phyloP scores from a whole-genome alignment of 2,797 vertebrate genomes.

The Acanthurus lineatus region DNA sequence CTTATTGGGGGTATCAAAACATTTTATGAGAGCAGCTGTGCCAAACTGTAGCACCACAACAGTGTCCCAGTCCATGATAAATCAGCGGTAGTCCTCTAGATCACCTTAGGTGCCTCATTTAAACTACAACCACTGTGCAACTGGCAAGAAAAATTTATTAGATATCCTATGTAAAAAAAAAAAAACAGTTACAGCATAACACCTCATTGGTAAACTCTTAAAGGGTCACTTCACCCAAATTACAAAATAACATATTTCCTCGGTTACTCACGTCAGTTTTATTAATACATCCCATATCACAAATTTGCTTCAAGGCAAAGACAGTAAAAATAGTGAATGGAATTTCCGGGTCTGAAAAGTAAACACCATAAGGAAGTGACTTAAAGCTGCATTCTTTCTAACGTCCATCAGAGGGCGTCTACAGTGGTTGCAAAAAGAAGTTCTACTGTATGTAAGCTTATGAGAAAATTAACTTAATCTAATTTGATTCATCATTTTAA shows the following conservation, averaged over 20 bases:
- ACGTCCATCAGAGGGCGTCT: no score
- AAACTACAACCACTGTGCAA: slow-evolving; percentile 52
- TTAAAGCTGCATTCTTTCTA: no score
- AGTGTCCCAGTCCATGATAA: slow-evolving; percentile 70
- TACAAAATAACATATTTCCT: slow-evolving; percentile 19
- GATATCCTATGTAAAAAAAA: slow-evolving; percentile 26
- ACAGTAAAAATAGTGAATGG: no score
- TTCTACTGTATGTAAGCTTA: no score
- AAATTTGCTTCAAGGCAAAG: slow-evolving; percentile 1
- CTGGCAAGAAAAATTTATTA: slow-evolving; percentile 40
- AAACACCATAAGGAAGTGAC: no score
- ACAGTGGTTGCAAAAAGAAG: no score
- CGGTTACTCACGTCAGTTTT: background rate
- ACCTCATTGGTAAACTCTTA: slow-evolving; percentile 16
- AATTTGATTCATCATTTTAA: no score
- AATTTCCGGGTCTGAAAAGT: no score
- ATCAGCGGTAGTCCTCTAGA: slow-evolving; percentile 70
- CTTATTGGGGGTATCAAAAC: slow-evolving; percentile 82
- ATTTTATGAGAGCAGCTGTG: slow-evolving; percentile 83
- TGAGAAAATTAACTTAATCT: no score
- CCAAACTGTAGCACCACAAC: slow-evolving; percentile 76
- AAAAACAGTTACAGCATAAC: slow-evolving; percentile 31
- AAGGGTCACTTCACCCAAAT: slow-evolving; percentile 25
- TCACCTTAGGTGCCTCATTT: slow-evolving; percentile 72
- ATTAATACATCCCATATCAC: slow-evolving; percentile 8